Evolutionary conservation across 2,113 vertebrate species (phyloP).

Genomic region (Nibea coibor): DNA sequence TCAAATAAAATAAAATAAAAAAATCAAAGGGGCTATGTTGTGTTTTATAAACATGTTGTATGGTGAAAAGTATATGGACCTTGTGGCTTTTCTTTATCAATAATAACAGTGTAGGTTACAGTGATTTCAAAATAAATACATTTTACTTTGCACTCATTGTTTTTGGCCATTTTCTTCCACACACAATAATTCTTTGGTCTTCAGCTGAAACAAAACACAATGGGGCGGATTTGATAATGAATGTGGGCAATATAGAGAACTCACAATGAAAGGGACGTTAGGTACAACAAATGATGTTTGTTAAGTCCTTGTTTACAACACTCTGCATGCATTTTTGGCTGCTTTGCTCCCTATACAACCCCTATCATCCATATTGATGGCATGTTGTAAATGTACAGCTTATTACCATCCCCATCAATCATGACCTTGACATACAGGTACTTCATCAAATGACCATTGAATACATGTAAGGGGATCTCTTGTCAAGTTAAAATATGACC

Average conservation of each 20-base stretch:
- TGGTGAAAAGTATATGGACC: not conserved
- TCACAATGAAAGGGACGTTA: not conserved
- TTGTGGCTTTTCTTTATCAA: slow-evolving; percentile 4
- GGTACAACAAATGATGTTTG: not conserved
- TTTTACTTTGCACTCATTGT: slow-evolving; percentile 1
- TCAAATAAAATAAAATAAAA: slow-evolving; percentile 4
- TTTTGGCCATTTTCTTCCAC: not conserved
- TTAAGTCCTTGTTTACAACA: not conserved
- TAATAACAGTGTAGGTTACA: slow-evolving; percentile 2
- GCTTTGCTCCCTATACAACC: not conserved
- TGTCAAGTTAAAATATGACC: slow-evolving; percentile 60
- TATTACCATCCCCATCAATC: not conserved
- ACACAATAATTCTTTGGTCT: not conserved
- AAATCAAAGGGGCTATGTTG: not conserved
- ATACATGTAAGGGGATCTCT: slow-evolving; percentile 42
- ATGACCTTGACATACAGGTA: slow-evolving; percentile 4
- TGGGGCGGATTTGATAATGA: not conserved
- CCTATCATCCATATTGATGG: not conserved
- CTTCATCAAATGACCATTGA: slow-evolving; percentile 35
- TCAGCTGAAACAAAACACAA: not conserved
- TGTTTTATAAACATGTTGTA: slow-evolving; percentile 28
- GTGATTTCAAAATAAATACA: slow-evolving; percentile 19
- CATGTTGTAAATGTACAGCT: slow-evolving; percentile 12
- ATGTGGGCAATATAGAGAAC: not conserved
- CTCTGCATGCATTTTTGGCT: not conserved